Percentiles rank a stretch among this genome's conserved stretches.
Conservation (phyloP, 2,888 invertebrate genomes). For the Piscicola geometra region DNA sequence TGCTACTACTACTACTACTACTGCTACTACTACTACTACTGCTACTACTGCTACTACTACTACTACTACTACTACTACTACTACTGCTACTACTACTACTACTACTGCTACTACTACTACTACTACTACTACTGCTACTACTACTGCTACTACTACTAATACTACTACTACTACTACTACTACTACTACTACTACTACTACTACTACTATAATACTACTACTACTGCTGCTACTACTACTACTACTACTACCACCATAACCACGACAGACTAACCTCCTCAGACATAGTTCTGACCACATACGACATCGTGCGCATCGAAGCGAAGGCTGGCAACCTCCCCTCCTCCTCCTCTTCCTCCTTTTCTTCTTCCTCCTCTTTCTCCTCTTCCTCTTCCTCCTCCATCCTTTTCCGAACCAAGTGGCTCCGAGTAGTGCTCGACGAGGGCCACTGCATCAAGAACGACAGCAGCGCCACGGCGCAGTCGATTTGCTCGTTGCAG, state of each 20-base stretch:
- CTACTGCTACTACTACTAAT: constrained; percentile 41
- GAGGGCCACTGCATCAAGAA: constrained; percentile 90
- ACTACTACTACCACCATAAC: not conserved
- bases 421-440: constrained; percentile 83
- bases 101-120: constrained; percentile 38
- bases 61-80: constrained; percentile 39
- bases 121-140: constrained; percentile 40
- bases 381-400: constrained; percentile 38
- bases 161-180: constrained; percentile 41
- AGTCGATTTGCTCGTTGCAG: constrained; percentile 60
- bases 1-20: not conserved
- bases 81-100: constrained; percentile 38
- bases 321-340: constrained; percentile 45
- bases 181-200: constrained; percentile 20
- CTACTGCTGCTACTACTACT: no score
- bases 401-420: constrained; percentile 66
- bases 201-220: no score
- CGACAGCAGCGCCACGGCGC: constrained; percentile 71
- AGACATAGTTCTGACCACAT: constrained; percentile 85
- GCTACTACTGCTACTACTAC: constrained; percentile 35
- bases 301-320: constrained; percentile 63
- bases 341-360: no score
- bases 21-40: not conserved
- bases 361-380: constrained; percentile 13
- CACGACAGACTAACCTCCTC: constrained; percentile 64